phyloP scores from a whole-genome alignment of 2,888 invertebrate genomes.

The Beris morrisii region DNA sequence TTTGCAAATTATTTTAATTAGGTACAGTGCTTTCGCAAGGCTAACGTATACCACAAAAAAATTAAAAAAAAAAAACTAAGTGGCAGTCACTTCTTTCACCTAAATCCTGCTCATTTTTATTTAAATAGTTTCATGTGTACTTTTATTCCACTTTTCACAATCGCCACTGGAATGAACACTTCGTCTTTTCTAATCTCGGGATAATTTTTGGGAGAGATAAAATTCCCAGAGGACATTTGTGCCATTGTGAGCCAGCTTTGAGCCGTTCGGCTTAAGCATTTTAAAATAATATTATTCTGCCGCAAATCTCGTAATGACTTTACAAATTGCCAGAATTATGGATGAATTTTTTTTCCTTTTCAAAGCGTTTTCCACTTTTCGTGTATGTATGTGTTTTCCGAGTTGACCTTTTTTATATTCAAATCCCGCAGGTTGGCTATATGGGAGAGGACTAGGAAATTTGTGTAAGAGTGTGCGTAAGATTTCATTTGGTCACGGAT shows the following conservation, averaged over 20 bases:
- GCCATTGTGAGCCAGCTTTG: background rate
- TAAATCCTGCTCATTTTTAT: no score
- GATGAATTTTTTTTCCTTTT: background rate
- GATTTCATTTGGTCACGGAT: no score
- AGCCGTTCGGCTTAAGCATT: background rate
- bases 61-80: no score
- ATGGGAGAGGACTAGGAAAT: background rate
- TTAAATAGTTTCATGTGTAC: no score
- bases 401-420: background rate
- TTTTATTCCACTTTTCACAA: no score
- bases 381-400: background rate
- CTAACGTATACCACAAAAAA: no score
- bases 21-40: no score
- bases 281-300: slow-evolving; percentile 10
- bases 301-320: slow-evolving; percentile 15
- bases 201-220: background rate
- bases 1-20: no score
- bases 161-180: background rate
- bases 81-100: no score
- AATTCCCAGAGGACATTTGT: background rate
- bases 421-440: background rate
- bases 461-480: no score
- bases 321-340: slow-evolving; percentile 3
- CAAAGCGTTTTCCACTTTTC: background rate
- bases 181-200: slow-evolving; percentile 8